Base-by-base conservation (phyloP, 2,888 invertebrate species). In the Idaea straminata region DNA sequence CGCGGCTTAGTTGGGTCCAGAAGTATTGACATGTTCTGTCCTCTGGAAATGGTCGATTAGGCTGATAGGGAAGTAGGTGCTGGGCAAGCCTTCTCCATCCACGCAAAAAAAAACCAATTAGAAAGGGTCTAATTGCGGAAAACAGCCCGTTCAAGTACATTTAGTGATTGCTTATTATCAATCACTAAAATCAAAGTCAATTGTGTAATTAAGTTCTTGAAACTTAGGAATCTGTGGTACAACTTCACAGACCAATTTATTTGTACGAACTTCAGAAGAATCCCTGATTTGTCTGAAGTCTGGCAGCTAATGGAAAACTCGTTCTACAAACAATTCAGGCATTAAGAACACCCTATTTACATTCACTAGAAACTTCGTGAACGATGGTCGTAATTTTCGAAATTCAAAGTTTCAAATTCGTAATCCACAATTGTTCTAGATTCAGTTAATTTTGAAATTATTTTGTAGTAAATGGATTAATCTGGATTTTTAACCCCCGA, bases 221-320 rank as follows among this genome's bases (percentile, higher is more conserved):
- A 47, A 47, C 47, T 47, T 7, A 47, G 13, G 7, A 62, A 61
- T 58, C 38, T 62, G 66, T 59, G 68, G 66, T 60, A 63, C 59
- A 66, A 69, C 66, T 69, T 69, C 7, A 35, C 68, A 68, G 65
- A 47, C 47, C 47, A 47, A 47, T 47, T 47, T 10, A 47, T 47
- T 47, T 47, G 47, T 47, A 4, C 7, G 47, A 47, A 47, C 7
- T 47, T 47, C 47, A 47, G 47, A 47, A 47, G 47, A 47, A 6
- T 47, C 47, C 47, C 47, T 7, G 47, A 47, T 47, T 47, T 47
- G 47, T 47, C 47, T 47, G 47, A 47, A 47, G 47, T 47, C 47
- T 47, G 47, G 10, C 10, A 47, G 47, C 47, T 47, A 47, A 47
- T 47, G 47, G 47, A 47, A 47, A 10, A 47, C 47, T 47, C 47